A percentile compares a stretch with the other conserved stretches of the same genome.
These are phyloP conservation scores for Metaphire vulgaris DNA, from an alignment of 1,140 invertebrate species.

Conservation along the genomic window DNA sequence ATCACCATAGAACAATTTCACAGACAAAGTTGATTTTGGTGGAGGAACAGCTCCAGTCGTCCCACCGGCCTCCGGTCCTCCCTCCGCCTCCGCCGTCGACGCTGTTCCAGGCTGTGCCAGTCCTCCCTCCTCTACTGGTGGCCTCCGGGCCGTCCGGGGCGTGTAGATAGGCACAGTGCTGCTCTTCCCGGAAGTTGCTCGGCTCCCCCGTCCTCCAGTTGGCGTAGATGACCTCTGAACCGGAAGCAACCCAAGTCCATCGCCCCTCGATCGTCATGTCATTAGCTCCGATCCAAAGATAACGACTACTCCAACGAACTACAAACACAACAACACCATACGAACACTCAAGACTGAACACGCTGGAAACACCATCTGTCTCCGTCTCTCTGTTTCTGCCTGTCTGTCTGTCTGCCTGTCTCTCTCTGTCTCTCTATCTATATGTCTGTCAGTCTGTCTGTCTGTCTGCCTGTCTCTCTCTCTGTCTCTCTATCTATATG, in stretches of 20 bases:
- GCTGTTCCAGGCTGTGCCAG: background rate
- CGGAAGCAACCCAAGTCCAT: slow-evolving; percentile 24
- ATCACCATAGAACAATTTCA: slow-evolving; percentile 19
- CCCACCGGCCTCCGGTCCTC: slow-evolving; percentile 12
- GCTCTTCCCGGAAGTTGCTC: slow-evolving; percentile 5
- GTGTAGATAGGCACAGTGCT: slow-evolving; percentile 18
- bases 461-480: too few species aligned
- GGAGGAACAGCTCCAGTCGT: slow-evolving; percentile 23
- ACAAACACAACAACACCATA: too few species aligned
- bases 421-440: too few species aligned
- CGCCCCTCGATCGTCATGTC: slow-evolving; percentile 10
- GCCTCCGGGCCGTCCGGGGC: too few species aligned
- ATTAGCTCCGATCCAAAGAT: slow-evolving; percentile 22
- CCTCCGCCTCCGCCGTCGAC: background rate
- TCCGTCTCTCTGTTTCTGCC: too few species aligned
- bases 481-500: too few species aligned
- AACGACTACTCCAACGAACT: slow-evolving; percentile 18
- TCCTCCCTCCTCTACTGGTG: too few species aligned
- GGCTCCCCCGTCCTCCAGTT: slow-evolving; percentile 22
- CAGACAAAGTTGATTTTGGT: slow-evolving; percentile 23
- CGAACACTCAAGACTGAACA: too few species aligned
- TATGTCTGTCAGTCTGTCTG: too few species aligned
- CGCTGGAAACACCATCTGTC: too few species aligned
- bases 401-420: too few species aligned
- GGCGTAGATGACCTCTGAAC: slow-evolving; percentile 14